Evolutionary conservation across 2,888 invertebrate species (phyloP), one percentile per base, ranked within the genome.

Genomic region (Leucophenga montana): DNA sequence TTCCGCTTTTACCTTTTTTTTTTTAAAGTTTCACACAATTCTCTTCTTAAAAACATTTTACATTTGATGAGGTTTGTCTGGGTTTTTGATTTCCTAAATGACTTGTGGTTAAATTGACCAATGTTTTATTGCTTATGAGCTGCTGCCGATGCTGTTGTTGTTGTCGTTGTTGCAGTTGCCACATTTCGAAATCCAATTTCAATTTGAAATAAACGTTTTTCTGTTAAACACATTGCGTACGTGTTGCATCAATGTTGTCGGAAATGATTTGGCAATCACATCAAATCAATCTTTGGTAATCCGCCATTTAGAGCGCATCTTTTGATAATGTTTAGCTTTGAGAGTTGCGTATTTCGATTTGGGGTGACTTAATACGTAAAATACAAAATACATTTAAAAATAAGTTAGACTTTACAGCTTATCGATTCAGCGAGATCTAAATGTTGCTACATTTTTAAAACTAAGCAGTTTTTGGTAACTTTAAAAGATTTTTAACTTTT

Each of bases 151-250:
- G 64, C 48, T 65, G 69, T 54, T 56, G 56, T 67, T 31, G 48
- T 67, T 65, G 69, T 54, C 48, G 56, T 67, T 31, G 48, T 67
- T 64, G 70, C 73, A 72, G 72, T 70, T 73, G 71, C 64, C 68
- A 44, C 74, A 73, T 75, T 77, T 77, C 71, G 75, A 81, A 80
- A 85, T 79, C 80, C 85, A 86, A 86, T 86, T 86, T 85, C 85
- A 86, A 85, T 86, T 85, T 85, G 77, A 81, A 74, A 82, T 80
- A 86, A 85, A 84, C 84, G 85, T 76, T 84, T 86, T 83, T 72
- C 73, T 72, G 68, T 80, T 81, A 78, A 85, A 79, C 80, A 82
- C 83, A 80, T 78, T 78, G 78, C 79, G 74, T 80, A 77, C 75
- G 80, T 82, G 85, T 77, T 77, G 83, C 75, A 75, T 75, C 73